These are phyloP conservation scores for Balaeniceps rex DNA, from an alignment of 2,113 vertebrate genomes.

Conservation along the genomic window DNA sequence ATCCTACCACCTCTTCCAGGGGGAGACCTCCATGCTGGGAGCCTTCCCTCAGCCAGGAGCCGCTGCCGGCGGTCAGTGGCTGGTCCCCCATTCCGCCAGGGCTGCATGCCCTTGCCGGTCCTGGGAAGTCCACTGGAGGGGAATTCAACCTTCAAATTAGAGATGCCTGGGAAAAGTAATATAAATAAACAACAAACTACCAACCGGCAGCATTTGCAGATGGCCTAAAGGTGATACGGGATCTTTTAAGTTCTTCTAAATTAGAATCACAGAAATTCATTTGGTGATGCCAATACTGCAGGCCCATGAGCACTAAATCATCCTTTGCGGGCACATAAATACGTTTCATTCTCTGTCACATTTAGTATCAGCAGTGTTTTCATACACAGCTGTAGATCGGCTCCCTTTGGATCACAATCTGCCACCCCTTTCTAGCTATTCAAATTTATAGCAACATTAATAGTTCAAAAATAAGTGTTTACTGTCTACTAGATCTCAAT, in stretches of 20 bases:
- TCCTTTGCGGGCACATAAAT: slow-evolving; percentile 50
- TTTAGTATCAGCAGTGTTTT: slow-evolving; percentile 39
- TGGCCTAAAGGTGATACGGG: not conserved
- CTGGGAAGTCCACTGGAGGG: not conserved
- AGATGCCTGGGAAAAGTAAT: not conserved
- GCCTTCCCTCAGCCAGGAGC: fast-evolving
- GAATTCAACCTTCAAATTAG: not conserved
- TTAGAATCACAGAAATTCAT: slow-evolving; percentile 19
- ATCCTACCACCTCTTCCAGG: not conserved
- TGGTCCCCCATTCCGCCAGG: not conserved
- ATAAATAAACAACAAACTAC: not conserved
- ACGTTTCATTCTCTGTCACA: slow-evolving; percentile 27
- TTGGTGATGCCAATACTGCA: not conserved
- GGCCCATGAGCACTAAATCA: slow-evolving; percentile 42
- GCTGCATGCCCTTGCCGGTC: fast-evolving
- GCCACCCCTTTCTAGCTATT: slow-evolving; percentile 31
- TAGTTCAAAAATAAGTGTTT: slow-evolving; percentile 51
- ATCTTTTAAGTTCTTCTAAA: slow-evolving; percentile 49
- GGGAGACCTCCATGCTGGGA: fast-evolving
- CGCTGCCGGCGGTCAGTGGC: fast-evolving
- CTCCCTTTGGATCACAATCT: slow-evolving; percentile 55
- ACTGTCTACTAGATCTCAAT: slow-evolving; percentile 18
- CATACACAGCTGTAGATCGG: slow-evolving; percentile 35
- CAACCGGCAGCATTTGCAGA: not conserved
- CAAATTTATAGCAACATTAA: slow-evolving; percentile 38